Evolutionary conservation across 2,113 vertebrate species (phyloP).

Genomic region (Noctilio leporinus): DNA sequence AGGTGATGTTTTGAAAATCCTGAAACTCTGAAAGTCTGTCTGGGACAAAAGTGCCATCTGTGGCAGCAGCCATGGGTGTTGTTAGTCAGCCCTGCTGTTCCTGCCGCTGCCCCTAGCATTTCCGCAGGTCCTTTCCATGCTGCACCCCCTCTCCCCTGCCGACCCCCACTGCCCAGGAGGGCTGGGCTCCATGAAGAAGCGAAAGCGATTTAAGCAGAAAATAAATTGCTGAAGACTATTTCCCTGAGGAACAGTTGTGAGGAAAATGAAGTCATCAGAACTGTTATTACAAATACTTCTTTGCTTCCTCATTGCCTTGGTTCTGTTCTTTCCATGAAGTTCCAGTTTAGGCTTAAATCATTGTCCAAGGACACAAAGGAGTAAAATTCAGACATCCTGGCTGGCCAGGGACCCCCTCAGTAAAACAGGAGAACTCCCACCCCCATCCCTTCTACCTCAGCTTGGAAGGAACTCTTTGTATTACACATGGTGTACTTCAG

Average conservation of each 20-base stretch:
- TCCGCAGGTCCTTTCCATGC: not conserved
- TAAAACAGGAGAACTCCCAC: not conserved
- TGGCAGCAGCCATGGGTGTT: rapidly evolving
- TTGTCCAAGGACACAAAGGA: not conserved
- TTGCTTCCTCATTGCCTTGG: not conserved
- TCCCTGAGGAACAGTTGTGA: not conserved
- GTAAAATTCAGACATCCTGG: not conserved
- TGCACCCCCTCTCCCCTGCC: not conserved
- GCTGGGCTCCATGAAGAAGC: not conserved
- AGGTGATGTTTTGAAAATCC: not conserved
- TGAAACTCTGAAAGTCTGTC: not conserved
- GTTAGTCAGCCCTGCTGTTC: rapidly evolving
- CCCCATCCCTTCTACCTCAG: not conserved
- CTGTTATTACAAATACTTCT: not conserved
- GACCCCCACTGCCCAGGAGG: not conserved
- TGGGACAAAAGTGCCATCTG: not conserved
- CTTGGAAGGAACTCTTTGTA: not conserved
- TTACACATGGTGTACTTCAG: not conserved
- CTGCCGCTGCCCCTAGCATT: rapidly evolving
- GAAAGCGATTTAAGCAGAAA: not conserved
- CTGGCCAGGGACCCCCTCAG: not conserved
- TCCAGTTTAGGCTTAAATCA: not conserved
- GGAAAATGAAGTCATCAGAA: not conserved
- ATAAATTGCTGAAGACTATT: not conserved
- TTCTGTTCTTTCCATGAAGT: not conserved